Base-by-base conservation (phyloP, 2,888 invertebrate species). In the Chloromyia formosa region DNA sequence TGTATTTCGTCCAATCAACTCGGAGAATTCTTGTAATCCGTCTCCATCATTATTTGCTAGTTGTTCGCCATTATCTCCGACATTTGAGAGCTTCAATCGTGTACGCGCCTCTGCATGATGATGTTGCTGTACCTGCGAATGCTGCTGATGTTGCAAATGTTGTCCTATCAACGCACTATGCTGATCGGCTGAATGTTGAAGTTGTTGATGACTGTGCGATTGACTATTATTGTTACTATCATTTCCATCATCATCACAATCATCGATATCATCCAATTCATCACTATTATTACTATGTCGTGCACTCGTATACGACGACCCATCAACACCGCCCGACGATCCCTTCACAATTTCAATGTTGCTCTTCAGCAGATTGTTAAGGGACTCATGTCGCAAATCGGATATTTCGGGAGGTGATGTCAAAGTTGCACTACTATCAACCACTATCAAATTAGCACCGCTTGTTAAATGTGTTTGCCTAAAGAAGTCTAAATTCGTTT, bases 401-500 rank as follows among this genome's bases (percentile, higher is more conserved):
- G 73, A 54, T 40, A 73, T 66, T 53, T 73, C 75, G n/a, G 74
- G 49, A 4, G 72, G 61, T 42, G 72, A 61, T 61, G 73, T 53
- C 56, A 45, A 64, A 62, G 72, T 40, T 35, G 20, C 62, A 68
- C 45, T 66, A 53, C 22, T 22, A 73, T 73, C 53, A 54, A 40
- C 54, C 18, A 35, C 42, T 53, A 62, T 72, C 71, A 58, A 56
- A 66, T 56, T 64, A 56, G 54, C 54, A 49, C 49, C 18, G 27
- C 12, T 40, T 10, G 20, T 14, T 56, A 58, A 27, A 14, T 22
- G 54, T 20, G 69, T 56, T 71, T 64, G 54, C 22, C 71, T 77
- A 74, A 79, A 75, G 76, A 78, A 79, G 49, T 79, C 78, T 77
- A 79, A 78, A 78, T 78, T 79, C 76, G 75, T 76, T 78, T 79